Evolutionary conservation across 2,797 vertebrate genomes (phyloP), one percentile per base, ranked within the genome.

Genomic region (Meriones psammophilus): DNA sequence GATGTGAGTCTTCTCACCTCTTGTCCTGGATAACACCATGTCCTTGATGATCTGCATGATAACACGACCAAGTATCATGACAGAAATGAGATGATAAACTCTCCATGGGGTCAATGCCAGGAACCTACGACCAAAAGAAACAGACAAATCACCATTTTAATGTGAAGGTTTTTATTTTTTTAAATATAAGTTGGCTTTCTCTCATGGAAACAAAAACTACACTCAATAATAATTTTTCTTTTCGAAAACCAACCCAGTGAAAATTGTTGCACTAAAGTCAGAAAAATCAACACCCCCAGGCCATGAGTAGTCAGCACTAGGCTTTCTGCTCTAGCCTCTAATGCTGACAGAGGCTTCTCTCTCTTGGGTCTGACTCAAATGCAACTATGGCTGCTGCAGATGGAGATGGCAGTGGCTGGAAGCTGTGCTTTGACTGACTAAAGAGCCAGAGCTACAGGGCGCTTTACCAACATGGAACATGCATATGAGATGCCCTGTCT

Each of bases 41-140:
- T 98, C 98, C 96, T 98, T 98, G 97, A 98, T 96, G 93, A 99
- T 98, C 92, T 99, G 98, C 96, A 98, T 80, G 96, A 98, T 94
- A 64, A 99, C 94, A 30, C 98, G 84, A 56, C 97, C 98, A 94
- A 99, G 98, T 30, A 98, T 90, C 92, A 97, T 86, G 88, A 99
- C 97, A 0, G 99, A 98, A 94, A 98, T 95, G 96, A 99, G 97
- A 92, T 99, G 98, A 97, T 99, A 99, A 0, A 99, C 95, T 96
- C 99, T 98, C 98, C 99, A 99, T 0, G 98, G 97, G 1, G 98
- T 98, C 95, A 98, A 64, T 0, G 98, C 99, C 58, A 99, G 95
- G 96, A 99, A 99, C 99, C 99, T 99, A 56, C 1, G 93, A 93
- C 1, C 73, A 62, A 97, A 94, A 69, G 64, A 73, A 94, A 89